Evolutionary conservation across 2,888 invertebrate genomes (phyloP), one percentile per base, ranked within the genome.

Genomic region (Drosophila siamana): DNA sequence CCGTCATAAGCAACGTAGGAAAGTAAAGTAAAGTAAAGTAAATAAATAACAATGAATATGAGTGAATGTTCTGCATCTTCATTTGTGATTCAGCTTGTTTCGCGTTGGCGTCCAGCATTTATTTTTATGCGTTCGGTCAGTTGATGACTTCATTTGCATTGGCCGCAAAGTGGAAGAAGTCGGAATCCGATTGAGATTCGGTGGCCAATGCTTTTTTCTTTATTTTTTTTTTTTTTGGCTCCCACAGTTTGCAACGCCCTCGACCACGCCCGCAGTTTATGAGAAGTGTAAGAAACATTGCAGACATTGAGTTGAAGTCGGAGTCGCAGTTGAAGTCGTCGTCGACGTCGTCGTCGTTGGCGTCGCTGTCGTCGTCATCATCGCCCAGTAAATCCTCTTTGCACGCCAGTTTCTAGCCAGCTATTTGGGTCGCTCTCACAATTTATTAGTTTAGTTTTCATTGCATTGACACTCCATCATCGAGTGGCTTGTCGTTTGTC

Each of bases 381-480:
- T 62, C 69, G 76, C 80, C 74, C 77, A 80, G 78, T 64, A 71
- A 86, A 82, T 82, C 85, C 87, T 85, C 87, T 87, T 85, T 70
- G 68, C 83, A 78, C 74, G 83, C 80, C 81, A 77, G 88, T 86
- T 86, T 86, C 86, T 88, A 86, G 80, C 68, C 77, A 86, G 88
- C 82, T 86, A 86, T 86, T 86, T 86, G 86, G 88, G 86, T 86
- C 86, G 83, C 86, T 86, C 86, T 86, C 86, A 86, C 86, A 86
- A 86, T 86, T 88, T 88, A 86, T 86, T 86, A 87, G 86, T 88
- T 86, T 86, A 88, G 85, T 86, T 88, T 88, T 88, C 88, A 86
- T 86, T 86, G 87, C 86, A 86, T 86, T 86, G 86, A 86, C 86
- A 86, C 86, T 86, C 82, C 88, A 86, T 88, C 86, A 87, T 87